Percentiles rank a stretch among this genome's conserved stretches.
These are phyloP conservation scores for Sepiola atlantica DNA, from an alignment of 2,888 invertebrate species.

Conservation along the genomic window DNA sequence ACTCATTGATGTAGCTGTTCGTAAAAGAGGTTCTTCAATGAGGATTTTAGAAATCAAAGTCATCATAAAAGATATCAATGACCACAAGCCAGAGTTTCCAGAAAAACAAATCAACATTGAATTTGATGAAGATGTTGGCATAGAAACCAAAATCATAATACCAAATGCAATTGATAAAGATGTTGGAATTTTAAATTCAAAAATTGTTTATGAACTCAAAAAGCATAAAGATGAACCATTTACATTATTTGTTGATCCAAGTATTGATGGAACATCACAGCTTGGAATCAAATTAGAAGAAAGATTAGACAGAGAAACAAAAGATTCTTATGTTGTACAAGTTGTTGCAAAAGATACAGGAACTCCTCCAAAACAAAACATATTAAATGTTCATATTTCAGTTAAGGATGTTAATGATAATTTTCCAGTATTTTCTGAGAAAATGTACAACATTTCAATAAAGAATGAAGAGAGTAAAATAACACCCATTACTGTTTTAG, in stretches of 20 bases:
- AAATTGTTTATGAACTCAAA: background rate
- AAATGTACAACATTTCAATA: slow-evolving; percentile 54
- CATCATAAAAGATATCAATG: background rate
- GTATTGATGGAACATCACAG: background rate
- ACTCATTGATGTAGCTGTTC: background rate
- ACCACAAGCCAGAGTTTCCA: background rate
- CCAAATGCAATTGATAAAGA: background rate
- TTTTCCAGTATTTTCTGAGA: slow-evolving; percentile 91
- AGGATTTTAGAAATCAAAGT: slow-evolving; percentile 12
- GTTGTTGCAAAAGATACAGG: background rate
- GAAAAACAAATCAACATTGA: background rate
- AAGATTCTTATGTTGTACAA: background rate
- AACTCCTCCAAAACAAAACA: slow-evolving; percentile 76
- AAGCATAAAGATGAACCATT: background rate
- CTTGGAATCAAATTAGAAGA: background rate
- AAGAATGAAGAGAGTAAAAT: background rate
- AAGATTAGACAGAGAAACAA: background rate
- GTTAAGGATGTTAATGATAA: slow-evolving; percentile 97
- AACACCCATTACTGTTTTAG: background rate
- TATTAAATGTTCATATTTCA: slow-evolving; percentile 69
- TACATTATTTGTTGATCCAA: background rate
- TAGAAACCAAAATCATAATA: background rate
- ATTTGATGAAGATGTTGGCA: background rate
- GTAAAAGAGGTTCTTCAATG: background rate
- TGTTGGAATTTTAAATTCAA: background rate